These are phyloP conservation scores for Nematopogon swammerdamellus DNA, from an alignment of 2,888 invertebrate genomes.

Conservation along the genomic window DNA sequence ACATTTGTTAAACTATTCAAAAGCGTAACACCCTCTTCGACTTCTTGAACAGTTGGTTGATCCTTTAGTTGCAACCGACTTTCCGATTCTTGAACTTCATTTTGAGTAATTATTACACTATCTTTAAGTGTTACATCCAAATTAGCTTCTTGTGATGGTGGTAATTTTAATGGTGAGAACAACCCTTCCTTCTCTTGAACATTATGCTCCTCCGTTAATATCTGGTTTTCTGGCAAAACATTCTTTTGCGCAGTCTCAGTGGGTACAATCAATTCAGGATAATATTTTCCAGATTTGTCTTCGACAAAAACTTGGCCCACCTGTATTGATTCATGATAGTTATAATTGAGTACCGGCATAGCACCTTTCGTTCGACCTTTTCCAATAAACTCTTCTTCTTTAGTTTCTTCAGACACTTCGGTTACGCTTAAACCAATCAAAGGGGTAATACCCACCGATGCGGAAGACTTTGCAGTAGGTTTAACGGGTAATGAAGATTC, in stretches of 20 bases:
- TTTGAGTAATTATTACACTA: slow-evolving; percentile 54
- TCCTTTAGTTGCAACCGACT: slow-evolving; percentile 38
- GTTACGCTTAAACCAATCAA: slow-evolving; percentile 62
- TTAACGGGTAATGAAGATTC: slow-evolving; percentile 56
- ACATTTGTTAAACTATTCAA: slow-evolving; percentile 57
- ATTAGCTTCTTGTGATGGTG: slow-evolving; percentile 59
- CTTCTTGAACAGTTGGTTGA: slow-evolving; percentile 24
- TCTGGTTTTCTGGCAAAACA: slow-evolving; percentile 62
- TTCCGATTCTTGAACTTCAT: slow-evolving; percentile 65
- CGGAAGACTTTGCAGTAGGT: slow-evolving; percentile 47
- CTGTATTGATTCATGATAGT: slow-evolving; percentile 60
- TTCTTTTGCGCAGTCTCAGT: slow-evolving; percentile 70
- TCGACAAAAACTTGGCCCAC: slow-evolving; percentile 67
- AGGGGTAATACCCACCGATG: slow-evolving; percentile 55
- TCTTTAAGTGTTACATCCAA: slow-evolving; percentile 59
- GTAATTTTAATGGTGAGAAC: slow-evolving; percentile 55
- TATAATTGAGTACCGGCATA: slow-evolving; percentile 60
- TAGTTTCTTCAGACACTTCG: slow-evolving; percentile 61
- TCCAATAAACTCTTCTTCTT: slow-evolving; percentile 54
- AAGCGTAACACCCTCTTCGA: slow-evolving; percentile 32
- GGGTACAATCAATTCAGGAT: slow-evolving; percentile 75
- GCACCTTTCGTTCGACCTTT: slow-evolving; percentile 38
- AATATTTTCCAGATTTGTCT: slow-evolving; percentile 72
- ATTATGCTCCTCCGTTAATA: slow-evolving; percentile 61
- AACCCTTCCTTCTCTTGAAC: slow-evolving; percentile 68